Conservation (phyloP, 2,888 invertebrate species). For the Amiota communis region DNA sequence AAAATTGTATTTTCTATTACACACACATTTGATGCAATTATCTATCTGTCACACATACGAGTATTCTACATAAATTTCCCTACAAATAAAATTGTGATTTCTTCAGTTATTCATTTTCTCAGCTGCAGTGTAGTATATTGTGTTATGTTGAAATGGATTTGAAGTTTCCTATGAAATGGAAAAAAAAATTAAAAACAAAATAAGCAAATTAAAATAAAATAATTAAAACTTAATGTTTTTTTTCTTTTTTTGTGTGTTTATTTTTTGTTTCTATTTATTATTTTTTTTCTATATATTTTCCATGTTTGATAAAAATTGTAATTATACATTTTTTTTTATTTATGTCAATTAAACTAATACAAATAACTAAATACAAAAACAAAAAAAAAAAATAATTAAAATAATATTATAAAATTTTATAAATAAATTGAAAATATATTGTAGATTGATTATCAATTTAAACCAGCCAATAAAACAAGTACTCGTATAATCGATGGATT, state of each 20-base stretch:
- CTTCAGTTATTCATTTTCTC: background rate
- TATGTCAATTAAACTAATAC: background rate
- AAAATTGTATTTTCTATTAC: too few relatives aligned
- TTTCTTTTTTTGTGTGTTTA: background rate
- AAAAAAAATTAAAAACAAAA: constrained; percentile 42
- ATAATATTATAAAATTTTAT: too few relatives aligned
- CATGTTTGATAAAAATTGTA: constrained; percentile 34
- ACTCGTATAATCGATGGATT: too few relatives aligned
- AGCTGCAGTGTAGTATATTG: background rate
- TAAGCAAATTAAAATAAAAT: background rate
- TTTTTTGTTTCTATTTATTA: too few relatives aligned
- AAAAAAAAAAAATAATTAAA: background rate
- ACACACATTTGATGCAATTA: too few relatives aligned
- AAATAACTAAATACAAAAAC: background rate
- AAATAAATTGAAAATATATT: too few relatives aligned
- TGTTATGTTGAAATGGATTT: background rate
- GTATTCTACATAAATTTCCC: too few relatives aligned
- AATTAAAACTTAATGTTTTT: background rate
- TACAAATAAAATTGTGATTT: too few relatives aligned
- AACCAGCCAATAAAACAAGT: too few relatives aligned
- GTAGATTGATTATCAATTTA: too few relatives aligned
- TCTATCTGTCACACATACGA: too few relatives aligned
- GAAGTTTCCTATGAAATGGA: background rate
- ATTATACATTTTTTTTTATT: constrained; percentile 2
- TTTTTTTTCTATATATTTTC: background rate